Evolutionary conservation across 2,888 invertebrate genomes (phyloP).

Genomic region (Leucophora obtusa): DNA sequence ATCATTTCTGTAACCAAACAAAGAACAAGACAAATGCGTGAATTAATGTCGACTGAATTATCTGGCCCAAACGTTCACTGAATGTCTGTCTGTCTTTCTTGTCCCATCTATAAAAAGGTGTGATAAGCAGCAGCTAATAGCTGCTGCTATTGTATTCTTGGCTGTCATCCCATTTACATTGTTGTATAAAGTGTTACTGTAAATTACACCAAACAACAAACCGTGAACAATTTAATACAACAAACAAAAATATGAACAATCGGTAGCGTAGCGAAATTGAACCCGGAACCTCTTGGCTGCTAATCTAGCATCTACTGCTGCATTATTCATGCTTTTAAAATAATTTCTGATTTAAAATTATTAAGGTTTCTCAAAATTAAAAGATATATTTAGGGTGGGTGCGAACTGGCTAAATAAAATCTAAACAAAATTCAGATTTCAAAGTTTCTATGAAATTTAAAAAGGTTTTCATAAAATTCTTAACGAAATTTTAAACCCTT

Average conservation of each 20-base stretch:
- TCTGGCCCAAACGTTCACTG: conserved; percentile 18
- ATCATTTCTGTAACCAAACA: conserved; percentile 20
- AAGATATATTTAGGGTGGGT: no score
- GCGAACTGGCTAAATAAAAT: no score
- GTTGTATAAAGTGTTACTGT: conserved; percentile 25
- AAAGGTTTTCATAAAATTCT: no score
- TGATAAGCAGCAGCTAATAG: conserved; percentile 26
- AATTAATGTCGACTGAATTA: conserved; percentile 43
- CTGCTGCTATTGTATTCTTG: conserved; percentile 26
- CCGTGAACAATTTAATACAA: background rate
- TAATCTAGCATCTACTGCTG: no score
- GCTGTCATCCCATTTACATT: conserved; percentile 4
- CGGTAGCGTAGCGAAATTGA: no score
- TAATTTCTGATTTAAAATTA: no score
- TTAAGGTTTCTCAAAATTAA: no score
- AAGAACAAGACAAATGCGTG: conserved; percentile 32
- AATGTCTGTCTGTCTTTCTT: background rate
- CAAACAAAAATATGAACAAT: background rate
- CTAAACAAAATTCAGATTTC: no score
- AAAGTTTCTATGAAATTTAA: no score
- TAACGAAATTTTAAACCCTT: no score
- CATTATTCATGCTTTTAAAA: no score
- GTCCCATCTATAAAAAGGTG: conserved; percentile 23
- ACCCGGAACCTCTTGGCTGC: no score
- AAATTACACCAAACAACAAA: conserved; percentile 2